Percentiles rank a stretch among this genome's conserved stretches.
phyloP scores from a whole-genome alignment of 2,888 invertebrate genomes.

The Lochmaea crataegi region DNA sequence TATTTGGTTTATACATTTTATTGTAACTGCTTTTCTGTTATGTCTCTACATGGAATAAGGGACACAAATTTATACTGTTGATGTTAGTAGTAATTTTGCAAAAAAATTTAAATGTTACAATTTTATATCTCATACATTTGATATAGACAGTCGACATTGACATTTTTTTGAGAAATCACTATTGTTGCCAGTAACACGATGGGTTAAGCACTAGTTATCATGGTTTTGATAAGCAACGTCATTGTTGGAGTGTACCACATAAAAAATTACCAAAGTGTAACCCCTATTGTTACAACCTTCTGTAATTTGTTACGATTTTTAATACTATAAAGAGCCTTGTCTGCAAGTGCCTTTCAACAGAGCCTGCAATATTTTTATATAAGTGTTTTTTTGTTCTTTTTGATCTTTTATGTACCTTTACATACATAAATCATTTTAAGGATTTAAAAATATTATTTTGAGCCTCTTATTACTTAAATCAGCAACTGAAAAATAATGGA shows the following conservation, averaged over 20 bases:
- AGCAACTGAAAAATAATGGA: too few relatives aligned
- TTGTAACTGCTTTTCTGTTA: slow-evolving; percentile 5
- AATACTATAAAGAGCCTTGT: slow-evolving; percentile 7
- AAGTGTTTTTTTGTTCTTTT: slow-evolving; percentile 21
- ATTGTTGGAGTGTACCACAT: too few relatives aligned
- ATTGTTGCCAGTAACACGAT: background rate
- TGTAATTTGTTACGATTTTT: background rate
- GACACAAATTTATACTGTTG: background rate
- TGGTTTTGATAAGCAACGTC: too few relatives aligned
- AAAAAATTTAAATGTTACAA: background rate
- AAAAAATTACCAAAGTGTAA: background rate
- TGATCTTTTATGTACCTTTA: slow-evolving; percentile 30
- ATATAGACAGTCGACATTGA: background rate
- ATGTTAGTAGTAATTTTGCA: background rate
- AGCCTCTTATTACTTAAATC: background rate
- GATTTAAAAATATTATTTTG: background rate
- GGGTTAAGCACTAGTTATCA: background rate
- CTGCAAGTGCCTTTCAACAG: slow-evolving; percentile 18
- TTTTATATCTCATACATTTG: background rate
- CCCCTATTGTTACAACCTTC: background rate
- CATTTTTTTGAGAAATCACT: background rate
- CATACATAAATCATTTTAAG: slow-evolving; percentile 23
- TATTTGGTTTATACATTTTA: slow-evolving; percentile 12
- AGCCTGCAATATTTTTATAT: slow-evolving; percentile 13
- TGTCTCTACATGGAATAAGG: background rate